These are phyloP conservation scores for Bungarus multicinctus DNA, from an alignment of 2,113 vertebrate species.

Conservation along the genomic window DNA sequence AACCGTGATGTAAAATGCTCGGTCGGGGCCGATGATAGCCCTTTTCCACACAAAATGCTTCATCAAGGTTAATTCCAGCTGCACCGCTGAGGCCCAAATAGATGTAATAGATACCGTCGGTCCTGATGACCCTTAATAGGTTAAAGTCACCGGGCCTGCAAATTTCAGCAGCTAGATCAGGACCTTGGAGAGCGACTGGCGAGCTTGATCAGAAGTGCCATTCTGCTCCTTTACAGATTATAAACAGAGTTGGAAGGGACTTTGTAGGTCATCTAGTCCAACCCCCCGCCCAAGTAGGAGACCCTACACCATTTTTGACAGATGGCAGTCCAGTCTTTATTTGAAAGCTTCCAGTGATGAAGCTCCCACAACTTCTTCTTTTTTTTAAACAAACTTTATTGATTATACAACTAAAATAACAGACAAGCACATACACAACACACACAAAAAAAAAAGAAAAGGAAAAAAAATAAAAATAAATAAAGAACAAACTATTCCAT, in stretches of 20 bases:
- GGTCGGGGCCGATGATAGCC: not conserved
- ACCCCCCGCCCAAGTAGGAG: not conserved
- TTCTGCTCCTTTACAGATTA: not conserved
- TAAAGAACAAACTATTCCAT: too few species aligned
- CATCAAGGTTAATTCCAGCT: not conserved
- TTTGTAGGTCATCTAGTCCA: not conserved
- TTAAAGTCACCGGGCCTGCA: not conserved
- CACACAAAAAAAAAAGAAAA: too few species aligned
- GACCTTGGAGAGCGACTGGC: not conserved
- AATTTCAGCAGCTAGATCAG: not conserved
- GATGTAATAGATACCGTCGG: not conserved
- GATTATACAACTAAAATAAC: too few species aligned
- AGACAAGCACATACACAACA: too few species aligned
- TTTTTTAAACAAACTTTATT: too few species aligned
- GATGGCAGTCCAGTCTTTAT: rapidly evolving
- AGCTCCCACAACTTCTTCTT: not conserved
- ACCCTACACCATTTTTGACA: not conserved
- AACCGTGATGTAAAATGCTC: not conserved
- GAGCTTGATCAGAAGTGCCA: not conserved
- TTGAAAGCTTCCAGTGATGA: not conserved
- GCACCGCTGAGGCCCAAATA: not conserved
- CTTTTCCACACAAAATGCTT: not conserved
- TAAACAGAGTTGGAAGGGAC: not conserved
- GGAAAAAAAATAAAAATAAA: too few species aligned
- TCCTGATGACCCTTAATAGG: not conserved